Evolutionary conservation across 2,797 vertebrate genomes (phyloP), one percentile per base, ranked within the genome.

Genomic region (Lepus townsendii): DNA sequence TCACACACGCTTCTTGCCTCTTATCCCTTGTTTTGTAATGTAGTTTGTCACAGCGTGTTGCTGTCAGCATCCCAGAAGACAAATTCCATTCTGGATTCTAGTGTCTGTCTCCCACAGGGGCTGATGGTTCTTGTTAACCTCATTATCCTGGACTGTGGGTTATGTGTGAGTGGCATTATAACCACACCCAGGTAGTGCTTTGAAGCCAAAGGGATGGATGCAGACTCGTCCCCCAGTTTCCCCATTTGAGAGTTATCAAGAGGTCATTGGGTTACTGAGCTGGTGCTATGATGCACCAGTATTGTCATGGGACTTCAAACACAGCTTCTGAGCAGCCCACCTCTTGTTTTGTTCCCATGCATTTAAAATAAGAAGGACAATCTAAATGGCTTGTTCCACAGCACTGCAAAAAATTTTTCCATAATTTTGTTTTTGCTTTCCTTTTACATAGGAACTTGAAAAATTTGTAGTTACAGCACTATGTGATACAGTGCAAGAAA

Each of bases 281-380:
- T 69, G 11, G 2, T 79, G 78, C 20, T 22, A 32, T n/a, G 71
- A 66, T 60, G 72, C 77, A 62, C 87, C 66, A 24, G 22, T 87
- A 60, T 60, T 75, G 3, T 7, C 0, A 0, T 12, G 80, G 79
- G 63, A 47, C 63, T 83, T 93, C 94, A 85, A 71, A 50, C 0
- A 17, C 47, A 96, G 84, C 27, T 96, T 90, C 76, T 32, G 47
- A 72, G 88, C 57, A 95, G 80, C 88, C 72, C 54, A 4, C 19
- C 63, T 91, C 60, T 89, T 20, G 32, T 60, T 92, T 71, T 91
- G 88, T 94, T 96, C 87, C 92, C 94, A 94, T 72, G 60, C 83
- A 93, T 93, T 96, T 96, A 89, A 96, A 97, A 85, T 88, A 95
- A 95, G 69, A 84, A 96, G 77, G 54, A 90, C 60, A 80, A 95